Evolutionary conservation across 2,888 invertebrate genomes (phyloP), one percentile per base, ranked within the genome.

Genomic region (Zaprionus bogoriensis): DNA sequence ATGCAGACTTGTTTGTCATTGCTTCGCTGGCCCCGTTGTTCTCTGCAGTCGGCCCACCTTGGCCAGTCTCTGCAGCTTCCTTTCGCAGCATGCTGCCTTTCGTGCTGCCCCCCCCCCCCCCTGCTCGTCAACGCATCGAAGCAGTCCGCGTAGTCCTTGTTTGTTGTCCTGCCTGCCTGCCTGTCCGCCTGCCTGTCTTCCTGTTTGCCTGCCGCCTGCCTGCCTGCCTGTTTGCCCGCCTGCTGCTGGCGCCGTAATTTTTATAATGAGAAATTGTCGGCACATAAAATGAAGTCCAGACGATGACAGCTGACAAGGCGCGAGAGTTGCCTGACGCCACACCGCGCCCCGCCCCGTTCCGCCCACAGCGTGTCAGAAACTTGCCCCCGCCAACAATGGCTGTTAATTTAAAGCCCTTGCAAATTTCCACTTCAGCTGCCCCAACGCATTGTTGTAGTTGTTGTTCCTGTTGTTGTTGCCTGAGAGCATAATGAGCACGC

Each of bases 261-360:
- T 82, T 84, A 82, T 83, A 83, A 85, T 83, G 82, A 83, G 83
- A 83, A 85, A 83, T 83, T 83, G 85, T 83, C 85, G 76, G 82
- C 82, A 73, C 70, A 83, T 85, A 82, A 83, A 83, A 82, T 85
- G 74, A 75, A 83, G 82, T 85, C 77, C 75, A 67, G 69, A 60
- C 77, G 63, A 63, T 71, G 79, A 74, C 82, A 79, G 82, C 84
- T 81, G 81, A 78, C 77, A 79, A 57, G 41, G 51, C 39, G 42
- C 67, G 44, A 65, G 32, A 30, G 41, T 39, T 54, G 46, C 46
- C 66, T 46, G 23, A 44, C 52, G 28, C 57, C 50, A 6, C 38
- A 9, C 17, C 1, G 17, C 4, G 3, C 51, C 3, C 4, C 45
- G 10, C 14, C 17, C 12, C 30, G 14, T 22, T 17, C 6, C 27